Conservation (phyloP, 2,888 invertebrate species). For the Heliconius cydno region DNA sequence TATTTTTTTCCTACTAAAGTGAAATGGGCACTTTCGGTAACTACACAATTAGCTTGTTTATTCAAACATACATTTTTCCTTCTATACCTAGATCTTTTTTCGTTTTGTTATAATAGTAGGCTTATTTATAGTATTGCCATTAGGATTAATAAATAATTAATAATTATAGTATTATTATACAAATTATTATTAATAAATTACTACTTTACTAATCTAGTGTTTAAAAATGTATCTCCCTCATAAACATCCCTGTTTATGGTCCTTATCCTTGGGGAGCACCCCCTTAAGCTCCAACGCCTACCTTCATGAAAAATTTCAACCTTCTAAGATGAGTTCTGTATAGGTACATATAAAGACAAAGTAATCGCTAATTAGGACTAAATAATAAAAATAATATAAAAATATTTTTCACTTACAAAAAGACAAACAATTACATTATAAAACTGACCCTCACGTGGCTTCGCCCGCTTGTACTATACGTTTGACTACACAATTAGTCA, state of each 20-base stretch:
- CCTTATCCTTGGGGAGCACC: no score
- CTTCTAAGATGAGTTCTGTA: neutral
- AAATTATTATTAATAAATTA: neutral
- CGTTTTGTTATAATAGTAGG: no score
- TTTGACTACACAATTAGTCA: no score
- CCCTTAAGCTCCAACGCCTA: neutral
- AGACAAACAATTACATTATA: neutral
- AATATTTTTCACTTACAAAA: neutral
- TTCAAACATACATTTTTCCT: neutral
- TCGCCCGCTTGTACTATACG: no score
- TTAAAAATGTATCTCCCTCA: neutral
- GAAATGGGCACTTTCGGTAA: no score
- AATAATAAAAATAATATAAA: neutral
- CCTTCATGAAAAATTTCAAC: neutral
- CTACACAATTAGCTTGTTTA: neutral
- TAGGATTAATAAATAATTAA: neutral
- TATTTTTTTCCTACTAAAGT: no score
- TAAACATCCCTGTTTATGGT: neutral
- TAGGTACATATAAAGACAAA: no score
- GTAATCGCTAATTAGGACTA: no score
- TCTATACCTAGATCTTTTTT: neutral
- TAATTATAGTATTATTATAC: neutral
- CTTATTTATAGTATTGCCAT: neutral
- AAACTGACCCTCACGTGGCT: neutral
- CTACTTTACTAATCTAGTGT: neutral